Conservation (phyloP, 2,113 vertebrate species). For the Neogale vison region DNA sequence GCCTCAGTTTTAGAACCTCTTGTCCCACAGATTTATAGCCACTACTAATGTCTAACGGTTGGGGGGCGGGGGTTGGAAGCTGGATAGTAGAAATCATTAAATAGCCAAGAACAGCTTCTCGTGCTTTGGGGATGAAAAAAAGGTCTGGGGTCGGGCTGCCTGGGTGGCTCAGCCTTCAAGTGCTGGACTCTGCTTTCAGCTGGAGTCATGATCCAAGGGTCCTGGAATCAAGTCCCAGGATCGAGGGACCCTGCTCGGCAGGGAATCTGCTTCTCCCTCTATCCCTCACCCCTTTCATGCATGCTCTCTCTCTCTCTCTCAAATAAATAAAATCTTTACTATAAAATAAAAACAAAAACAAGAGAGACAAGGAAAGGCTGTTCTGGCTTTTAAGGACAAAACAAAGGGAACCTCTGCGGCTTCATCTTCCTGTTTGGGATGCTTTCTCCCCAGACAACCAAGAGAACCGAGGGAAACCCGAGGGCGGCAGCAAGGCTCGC, state of each 20-base stretch:
- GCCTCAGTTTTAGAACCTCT: not conserved
- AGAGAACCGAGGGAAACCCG: constrained; percentile 85
- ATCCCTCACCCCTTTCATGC: not conserved
- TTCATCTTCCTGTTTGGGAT: not conserved
- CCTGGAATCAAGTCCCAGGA: no score
- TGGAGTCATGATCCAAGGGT: not conserved
- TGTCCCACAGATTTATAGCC: not conserved
- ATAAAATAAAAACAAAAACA: not conserved
- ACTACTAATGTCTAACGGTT: not conserved
- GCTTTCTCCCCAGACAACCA: constrained; percentile 86
- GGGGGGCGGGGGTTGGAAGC: not conserved
- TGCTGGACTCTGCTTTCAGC: no score
- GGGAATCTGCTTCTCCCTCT: not conserved
- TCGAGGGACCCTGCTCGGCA: not conserved
- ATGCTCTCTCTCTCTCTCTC: not conserved
- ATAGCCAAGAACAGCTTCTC: not conserved
- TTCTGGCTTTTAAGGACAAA: not conserved
- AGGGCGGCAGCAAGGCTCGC: constrained; percentile 90
- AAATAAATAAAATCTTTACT: not conserved
- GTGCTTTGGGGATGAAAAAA: not conserved
- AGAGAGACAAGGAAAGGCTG: not conserved
- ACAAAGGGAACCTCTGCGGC: not conserved
- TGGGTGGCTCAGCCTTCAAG: no score
- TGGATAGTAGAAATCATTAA: not conserved
- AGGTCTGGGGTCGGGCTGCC: no score